Evolutionary conservation across 2,113 vertebrate species (phyloP), one percentile per base, ranked within the genome.

Genomic region (Pollimyrus isidori): DNA sequence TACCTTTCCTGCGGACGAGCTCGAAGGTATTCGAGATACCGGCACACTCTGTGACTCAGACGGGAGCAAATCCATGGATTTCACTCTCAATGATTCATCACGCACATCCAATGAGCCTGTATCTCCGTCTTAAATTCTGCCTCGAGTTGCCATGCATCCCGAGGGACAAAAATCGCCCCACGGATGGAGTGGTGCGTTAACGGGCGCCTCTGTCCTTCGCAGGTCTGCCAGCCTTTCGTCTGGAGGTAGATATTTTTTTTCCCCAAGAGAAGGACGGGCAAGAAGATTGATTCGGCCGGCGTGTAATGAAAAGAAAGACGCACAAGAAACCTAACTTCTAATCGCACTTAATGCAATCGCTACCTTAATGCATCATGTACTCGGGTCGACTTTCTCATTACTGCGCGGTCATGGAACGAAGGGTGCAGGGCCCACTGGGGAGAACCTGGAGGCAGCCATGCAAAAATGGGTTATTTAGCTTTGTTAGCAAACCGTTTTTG

Each of bases 261-360:
- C 48, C 19, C 17, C 30, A n/a, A 21, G 56, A 50, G 21, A 89
- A n/a, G 50, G 48, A 23, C 30, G 10, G 35, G 30, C 17, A 26
- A n/a, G 30, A n/a, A 52, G 45, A 87, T 87, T 48, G 52, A 23
- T 53, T 39, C 48, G 2, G 49, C 42, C 46, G 26, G 86, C 9
- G 19, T 50, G 87, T 76, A 87, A 90, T 87, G 85, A 90, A 58
- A 80, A n/a, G 48, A 85, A 53, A 89, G 46, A 7, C 49, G 35
- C 0, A 19, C 23, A 21, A 62, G 76, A 21, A 56, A 89, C 42
- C 3, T 42, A 39, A 53, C 23, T 82, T 39, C 62, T 69, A 69
- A 69, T 80, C 69, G 26, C 69, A 19, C 30, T 26, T 88, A 80
- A 88, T 76, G 89, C 52, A 53, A 3, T 21, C 26, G 23, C 10